Base-by-base conservation (phyloP, 2,888 invertebrate genomes). In the Agriopis aurantiaria region DNA sequence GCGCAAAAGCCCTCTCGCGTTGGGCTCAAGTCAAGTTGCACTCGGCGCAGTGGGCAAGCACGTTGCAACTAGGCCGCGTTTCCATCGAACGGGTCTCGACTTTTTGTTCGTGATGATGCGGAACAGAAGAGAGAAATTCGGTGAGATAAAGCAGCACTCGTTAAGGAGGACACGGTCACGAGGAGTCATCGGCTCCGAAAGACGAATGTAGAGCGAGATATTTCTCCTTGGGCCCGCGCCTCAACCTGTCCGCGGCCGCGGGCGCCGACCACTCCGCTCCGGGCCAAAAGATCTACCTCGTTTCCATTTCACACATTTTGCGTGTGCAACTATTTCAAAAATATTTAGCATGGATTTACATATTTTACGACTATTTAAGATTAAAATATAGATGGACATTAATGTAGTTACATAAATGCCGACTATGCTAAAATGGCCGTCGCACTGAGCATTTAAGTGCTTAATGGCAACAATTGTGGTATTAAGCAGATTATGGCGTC, bases 81-180 rank as follows among this genome's bases (percentile, higher is more conserved):
- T 88, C 88, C 85, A 88, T 85, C 82, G 79, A 92, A 92, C 91
- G 91, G 91, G 92, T 90, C 88, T 91, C 85, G 85, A 89, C 86
- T 92, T 93, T 93, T 93, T 93, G 91, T 92, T 90, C 88, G 86
- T 88, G 91, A 89, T 91, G 91, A 89, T 92, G 91, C 91, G 91
- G 88, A 91, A 91, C 92, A 90, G 90, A 90, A 88, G 90, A 91
- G 92, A 92, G 92, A 93, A 93, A 93, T 94, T 93, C 85, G 91
- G 91, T 86, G 86, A 91, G 92, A 91, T 90, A 89, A 91, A 89
- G 89, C 90, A 88, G 89, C 86, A 87, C 87, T 90, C 85, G 85
- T 78, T 89, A 92, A 92, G 89, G 91, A 88, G 93, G 92, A 88
- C 93, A 90, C 91, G 92, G 92, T 92, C 93, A 92, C 89, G 86